A percentile compares a stretch with the other conserved stretches of the same genome.
Evolutionary conservation across 2,888 invertebrate genomes (phyloP).

Genomic region (Anthophora plumipes): DNA sequence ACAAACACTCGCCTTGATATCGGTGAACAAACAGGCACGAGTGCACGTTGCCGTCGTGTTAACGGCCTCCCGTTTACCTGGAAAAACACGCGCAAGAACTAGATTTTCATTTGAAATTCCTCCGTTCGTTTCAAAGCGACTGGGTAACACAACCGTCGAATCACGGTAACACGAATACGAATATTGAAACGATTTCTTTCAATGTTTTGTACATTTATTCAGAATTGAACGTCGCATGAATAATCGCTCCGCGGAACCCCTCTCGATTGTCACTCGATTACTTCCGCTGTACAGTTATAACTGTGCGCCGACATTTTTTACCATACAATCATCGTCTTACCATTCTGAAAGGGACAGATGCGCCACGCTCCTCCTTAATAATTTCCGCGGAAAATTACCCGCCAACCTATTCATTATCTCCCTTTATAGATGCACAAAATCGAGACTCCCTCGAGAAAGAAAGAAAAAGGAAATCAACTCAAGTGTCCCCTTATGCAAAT

Average conservation of each 20-base stretch:
- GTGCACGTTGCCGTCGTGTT: background rate
- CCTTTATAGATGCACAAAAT: too few species aligned
- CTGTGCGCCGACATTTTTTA: background rate
- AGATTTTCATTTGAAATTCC: background rate
- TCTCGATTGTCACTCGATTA: background rate
- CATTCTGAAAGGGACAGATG: background rate
- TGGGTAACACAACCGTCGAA: background rate
- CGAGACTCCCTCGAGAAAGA: too few species aligned
- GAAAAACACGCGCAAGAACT: background rate
- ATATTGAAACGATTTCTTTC: background rate
- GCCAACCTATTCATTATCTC: background rate
- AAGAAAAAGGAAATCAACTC: background rate
- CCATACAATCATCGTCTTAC: background rate
- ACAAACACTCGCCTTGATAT: conserved; percentile 12
- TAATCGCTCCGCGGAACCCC: background rate
- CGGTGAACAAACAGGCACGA: conserved; percentile 1
- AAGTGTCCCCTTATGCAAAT: background rate
- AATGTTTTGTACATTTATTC: background rate
- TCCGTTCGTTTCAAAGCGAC: background rate
- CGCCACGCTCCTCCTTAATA: background rate
- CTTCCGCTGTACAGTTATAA: conserved; percentile 15
- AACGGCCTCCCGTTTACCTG: background rate
- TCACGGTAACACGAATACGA: background rate
- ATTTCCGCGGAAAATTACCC: conserved; percentile 14
- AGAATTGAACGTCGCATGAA: background rate